Evolutionary conservation across 1,140 invertebrate species (phyloP).

Genomic region (Saccostrea cuccullata): DNA sequence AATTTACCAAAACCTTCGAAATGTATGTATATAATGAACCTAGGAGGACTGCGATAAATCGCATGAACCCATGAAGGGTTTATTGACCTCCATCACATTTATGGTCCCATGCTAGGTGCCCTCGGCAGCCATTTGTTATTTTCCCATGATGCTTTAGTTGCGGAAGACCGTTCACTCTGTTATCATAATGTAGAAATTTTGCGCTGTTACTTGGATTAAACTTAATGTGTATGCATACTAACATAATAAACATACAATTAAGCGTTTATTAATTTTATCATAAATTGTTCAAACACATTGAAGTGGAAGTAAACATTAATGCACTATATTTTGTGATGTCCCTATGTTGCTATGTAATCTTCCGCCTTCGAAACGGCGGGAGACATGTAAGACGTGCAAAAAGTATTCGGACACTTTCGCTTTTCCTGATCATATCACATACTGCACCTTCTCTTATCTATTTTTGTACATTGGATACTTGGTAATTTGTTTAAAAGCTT

Average conservation of each 20-base stretch:
- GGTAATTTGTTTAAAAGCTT: too few relatives aligned
- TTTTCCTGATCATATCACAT: too few relatives aligned
- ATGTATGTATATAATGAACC: not conserved
- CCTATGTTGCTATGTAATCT: not conserved
- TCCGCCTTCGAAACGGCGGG: slow-evolving; percentile 39
- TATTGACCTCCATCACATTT: slow-evolving; percentile 49
- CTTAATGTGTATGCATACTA: not conserved
- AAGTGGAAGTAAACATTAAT: not conserved
- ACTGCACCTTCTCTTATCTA: too few relatives aligned
- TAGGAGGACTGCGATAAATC: slow-evolving; percentile 32
- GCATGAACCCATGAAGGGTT: slow-evolving; percentile 45
- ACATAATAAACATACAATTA: not conserved
- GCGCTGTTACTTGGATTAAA: not conserved
- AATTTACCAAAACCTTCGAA: not conserved
- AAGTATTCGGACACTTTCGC: too few relatives aligned
- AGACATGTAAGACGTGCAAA: not conserved
- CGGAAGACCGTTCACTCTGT: not conserved
- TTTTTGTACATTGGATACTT: too few relatives aligned
- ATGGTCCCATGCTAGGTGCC: slow-evolving; percentile 54
- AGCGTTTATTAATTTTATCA: not conserved
- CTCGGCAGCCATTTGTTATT: slow-evolving; percentile 55
- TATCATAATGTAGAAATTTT: not conserved
- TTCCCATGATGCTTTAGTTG: slow-evolving; percentile 45
- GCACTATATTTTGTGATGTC: not conserved
- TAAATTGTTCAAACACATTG: not conserved